A percentile compares a stretch with the other conserved stretches of the same genome.
Evolutionary conservation across 2,797 vertebrate genomes (phyloP).

Genomic region (Sparidentex hasta): DNA sequence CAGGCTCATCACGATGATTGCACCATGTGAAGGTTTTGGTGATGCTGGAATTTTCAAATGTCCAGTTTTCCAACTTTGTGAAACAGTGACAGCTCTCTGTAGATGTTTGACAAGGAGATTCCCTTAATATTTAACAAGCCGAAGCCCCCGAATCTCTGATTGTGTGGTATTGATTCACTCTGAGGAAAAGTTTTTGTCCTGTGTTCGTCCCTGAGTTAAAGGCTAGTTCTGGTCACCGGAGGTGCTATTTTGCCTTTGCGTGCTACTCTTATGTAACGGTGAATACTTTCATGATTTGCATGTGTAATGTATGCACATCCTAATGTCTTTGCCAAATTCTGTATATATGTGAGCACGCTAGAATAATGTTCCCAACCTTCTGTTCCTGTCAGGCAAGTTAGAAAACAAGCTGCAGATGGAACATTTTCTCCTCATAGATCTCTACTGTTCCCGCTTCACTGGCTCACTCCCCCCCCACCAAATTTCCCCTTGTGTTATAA

Average conservation of each 20-base stretch:
- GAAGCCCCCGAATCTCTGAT: constrained; percentile 1
- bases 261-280: constrained; percentile 35
- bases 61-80: constrained; percentile 12
- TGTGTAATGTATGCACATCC: constrained; percentile 40
- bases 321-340: constrained; percentile 32
- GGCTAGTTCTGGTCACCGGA: background rate
- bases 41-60: constrained; percentile 12
- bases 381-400: constrained; percentile 37
- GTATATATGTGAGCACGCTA: constrained; percentile 14
- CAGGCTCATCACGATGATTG: background rate
- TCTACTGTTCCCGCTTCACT: constrained; percentile 1
- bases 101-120: constrained; percentile 28
- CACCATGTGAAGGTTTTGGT: constrained; percentile 21
- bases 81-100: constrained; percentile 32
- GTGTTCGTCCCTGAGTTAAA: background rate
- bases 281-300: constrained; percentile 38
- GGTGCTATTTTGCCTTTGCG: background rate
- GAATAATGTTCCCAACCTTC: constrained; percentile 43
- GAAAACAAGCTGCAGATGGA: constrained; percentile 25
- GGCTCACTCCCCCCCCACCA: constrained; percentile 6
- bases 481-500: constrained; percentile 13
- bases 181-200: background rate
- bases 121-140: constrained; percentile 20
- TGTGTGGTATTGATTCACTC: background rate
- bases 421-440: constrained; percentile 9